Percentiles rank a stretch among this genome's conserved stretches.
Conservation (phyloP, 2,113 vertebrate species). For the Gopherus evgoodei region DNA sequence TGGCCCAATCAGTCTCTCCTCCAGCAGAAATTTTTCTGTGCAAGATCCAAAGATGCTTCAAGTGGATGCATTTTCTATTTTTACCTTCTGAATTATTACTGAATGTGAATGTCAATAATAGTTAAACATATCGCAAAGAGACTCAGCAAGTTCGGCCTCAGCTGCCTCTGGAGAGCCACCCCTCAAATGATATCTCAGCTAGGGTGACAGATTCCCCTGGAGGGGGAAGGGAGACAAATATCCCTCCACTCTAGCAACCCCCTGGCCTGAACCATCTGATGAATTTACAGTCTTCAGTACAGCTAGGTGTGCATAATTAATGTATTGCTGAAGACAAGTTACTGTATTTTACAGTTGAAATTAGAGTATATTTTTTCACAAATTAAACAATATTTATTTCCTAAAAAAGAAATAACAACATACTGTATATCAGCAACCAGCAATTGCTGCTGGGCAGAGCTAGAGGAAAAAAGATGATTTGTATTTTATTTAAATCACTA, state of each 20-base stretch:
- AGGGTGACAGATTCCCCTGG: slow-evolving; percentile 65
- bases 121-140: slow-evolving; percentile 66
- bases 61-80: slow-evolving; percentile 53
- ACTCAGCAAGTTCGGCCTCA: slow-evolving; percentile 68
- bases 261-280: slow-evolving; percentile 52
- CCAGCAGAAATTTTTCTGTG: slow-evolving; percentile 41
- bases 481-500: slow-evolving; percentile 8
- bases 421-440: slow-evolving; percentile 62
- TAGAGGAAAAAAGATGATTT: slow-evolving; percentile 34
- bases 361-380: slow-evolving; percentile 52
- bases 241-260: slow-evolving; percentile 45
- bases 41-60: slow-evolving; percentile 47
- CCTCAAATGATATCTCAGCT: slow-evolving; percentile 47
- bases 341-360: slow-evolving; percentile 74
- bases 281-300: slow-evolving; percentile 69
- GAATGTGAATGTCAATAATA: slow-evolving; percentile 69
- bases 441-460: slow-evolving; percentile 61
- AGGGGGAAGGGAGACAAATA: slow-evolving; percentile 68
- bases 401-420: slow-evolving; percentile 59
- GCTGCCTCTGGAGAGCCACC: slow-evolving; percentile 33
- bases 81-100: slow-evolving; percentile 37
- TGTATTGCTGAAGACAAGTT: slow-evolving; percentile 65
- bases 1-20: background rate
- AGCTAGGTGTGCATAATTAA: slow-evolving; percentile 68
- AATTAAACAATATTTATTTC: slow-evolving; percentile 72